Percentiles rank a stretch among this genome's conserved stretches.
phyloP scores from a whole-genome alignment of 1,140 invertebrate species.

The Drosophila novamexicana region DNA sequence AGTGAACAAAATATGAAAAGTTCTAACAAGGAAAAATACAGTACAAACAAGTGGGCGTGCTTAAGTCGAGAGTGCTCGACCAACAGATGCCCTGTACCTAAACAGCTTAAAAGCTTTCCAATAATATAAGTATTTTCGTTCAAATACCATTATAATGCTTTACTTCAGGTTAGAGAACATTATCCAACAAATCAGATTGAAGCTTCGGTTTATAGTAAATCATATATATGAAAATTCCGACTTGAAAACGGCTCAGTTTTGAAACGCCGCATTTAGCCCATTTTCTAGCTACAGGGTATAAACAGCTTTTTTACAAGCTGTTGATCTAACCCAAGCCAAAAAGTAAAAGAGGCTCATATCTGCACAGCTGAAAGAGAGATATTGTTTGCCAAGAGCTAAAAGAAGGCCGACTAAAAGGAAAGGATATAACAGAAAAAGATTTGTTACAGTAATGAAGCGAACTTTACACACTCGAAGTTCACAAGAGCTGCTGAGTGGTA shows the following conservation, averaged over 20 bases:
- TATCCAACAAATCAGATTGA: too few species aligned
- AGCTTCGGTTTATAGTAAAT: too few species aligned
- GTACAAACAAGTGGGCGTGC: not conserved
- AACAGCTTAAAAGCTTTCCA: too few species aligned
- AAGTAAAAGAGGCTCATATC: not conserved
- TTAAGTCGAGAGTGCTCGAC: not conserved
- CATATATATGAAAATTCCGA: too few species aligned
- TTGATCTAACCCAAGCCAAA: conserved; percentile 5
- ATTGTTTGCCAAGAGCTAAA: conserved; percentile 9
- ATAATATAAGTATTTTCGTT: too few species aligned
- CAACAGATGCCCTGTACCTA: not conserved
- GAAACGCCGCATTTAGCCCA: not conserved
- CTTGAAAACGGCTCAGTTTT: too few species aligned
- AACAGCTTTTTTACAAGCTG: conserved; percentile 4
- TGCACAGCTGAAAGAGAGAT: not conserved
- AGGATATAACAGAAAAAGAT: conserved; percentile 7
- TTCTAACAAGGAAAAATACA: not conserved
- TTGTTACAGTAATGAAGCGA: conserved; percentile 25
- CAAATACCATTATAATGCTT: too few species aligned
- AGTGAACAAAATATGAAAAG: not conserved
- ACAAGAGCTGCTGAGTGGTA: not conserved
- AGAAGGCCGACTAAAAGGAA: not conserved
- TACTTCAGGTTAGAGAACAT: too few species aligned
- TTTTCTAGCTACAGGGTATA: not conserved
- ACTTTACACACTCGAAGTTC: conserved; percentile 17